Conservation (phyloP, 1,140 invertebrate species). For the Rhagoletis pomonella region DNA sequence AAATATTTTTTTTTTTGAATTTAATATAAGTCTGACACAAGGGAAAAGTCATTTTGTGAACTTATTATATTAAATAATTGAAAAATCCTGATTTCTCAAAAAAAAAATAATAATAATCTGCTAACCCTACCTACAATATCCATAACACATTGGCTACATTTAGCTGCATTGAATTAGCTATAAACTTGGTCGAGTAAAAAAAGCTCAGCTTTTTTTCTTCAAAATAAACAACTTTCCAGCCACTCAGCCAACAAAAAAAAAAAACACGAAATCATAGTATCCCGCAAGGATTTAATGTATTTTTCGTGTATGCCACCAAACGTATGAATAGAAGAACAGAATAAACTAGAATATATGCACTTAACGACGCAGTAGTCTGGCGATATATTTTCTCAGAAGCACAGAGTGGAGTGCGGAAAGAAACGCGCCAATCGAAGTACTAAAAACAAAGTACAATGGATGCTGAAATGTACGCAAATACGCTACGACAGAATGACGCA, state of each 20-base stretch:
- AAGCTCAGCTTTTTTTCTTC: too few relatives aligned
- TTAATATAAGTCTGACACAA: too few relatives aligned
- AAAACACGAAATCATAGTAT: background rate
- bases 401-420: background rate
- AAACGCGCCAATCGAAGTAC: background rate
- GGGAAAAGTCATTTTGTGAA: background rate
- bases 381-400: background rate
- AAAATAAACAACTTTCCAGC: background rate
- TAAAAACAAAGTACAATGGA: background rate
- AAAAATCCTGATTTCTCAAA: too few relatives aligned
- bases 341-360: background rate
- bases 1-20: too few relatives aligned
- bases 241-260: background rate
- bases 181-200: background rate
- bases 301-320: background rate
- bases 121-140: too few relatives aligned
- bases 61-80: too few relatives aligned
- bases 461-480: constrained; percentile 49
- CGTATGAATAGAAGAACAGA: too few relatives aligned
- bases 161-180: background rate
- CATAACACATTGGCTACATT: background rate
- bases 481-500: constrained; percentile 35
- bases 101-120: too few relatives aligned
- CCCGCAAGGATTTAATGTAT: constrained; percentile 4
- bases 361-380: constrained; percentile 25